phyloP scores from a whole-genome alignment of 2,113 vertebrate genomes.

The Cyprinodon tularosa region DNA sequence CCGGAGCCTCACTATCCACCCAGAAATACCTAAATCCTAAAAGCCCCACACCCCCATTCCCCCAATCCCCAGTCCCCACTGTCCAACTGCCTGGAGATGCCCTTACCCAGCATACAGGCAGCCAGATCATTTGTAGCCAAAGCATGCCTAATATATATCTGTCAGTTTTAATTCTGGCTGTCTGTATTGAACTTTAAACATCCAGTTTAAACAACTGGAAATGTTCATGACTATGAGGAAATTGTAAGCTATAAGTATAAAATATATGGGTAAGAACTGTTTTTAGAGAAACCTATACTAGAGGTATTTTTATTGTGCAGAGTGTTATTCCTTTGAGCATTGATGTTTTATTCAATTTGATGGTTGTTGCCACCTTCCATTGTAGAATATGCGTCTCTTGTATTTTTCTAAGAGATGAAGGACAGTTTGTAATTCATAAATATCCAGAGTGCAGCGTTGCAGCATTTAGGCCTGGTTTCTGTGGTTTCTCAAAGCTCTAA shows the following conservation, averaged over 20 bases:
- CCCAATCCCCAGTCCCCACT: no score
- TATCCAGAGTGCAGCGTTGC: not conserved
- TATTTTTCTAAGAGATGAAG: not conserved
- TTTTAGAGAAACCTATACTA: not conserved
- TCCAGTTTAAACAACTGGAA: no score
- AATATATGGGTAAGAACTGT: not conserved
- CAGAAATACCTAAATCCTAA: no score
- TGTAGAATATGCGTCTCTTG: not conserved
- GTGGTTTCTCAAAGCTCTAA: conserved; percentile 38
- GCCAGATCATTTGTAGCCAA: no score
- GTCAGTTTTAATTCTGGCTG: not conserved
- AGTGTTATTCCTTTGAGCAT: not conserved
- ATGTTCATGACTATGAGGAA: not conserved
- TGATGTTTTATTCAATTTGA: not conserved
- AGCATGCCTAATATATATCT: not conserved
- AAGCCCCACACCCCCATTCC: no score
- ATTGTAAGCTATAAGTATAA: no score
- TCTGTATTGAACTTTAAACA: not conserved
- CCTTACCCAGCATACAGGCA: no score
- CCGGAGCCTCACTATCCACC: no score
- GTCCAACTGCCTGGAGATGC: no score
- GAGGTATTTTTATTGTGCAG: not conserved
- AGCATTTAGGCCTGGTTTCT: conserved; percentile 5
- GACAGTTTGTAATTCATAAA: not conserved
- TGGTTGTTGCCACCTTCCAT: not conserved